phyloP scores from a whole-genome alignment of 2,888 invertebrate species.

The Drosophila nr. medialis region DNA sequence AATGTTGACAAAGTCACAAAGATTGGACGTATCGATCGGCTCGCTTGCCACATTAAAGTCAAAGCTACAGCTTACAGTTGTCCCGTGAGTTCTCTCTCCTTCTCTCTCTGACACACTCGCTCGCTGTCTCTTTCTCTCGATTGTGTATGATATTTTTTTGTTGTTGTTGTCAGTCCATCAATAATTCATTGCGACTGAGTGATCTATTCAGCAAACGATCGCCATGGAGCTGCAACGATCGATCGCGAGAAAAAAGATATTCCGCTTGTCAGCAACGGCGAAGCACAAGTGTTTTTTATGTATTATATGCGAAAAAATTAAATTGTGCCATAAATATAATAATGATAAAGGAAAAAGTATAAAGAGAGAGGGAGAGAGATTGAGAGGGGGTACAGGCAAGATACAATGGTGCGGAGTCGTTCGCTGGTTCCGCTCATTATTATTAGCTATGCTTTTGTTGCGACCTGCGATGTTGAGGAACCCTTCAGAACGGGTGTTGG shows the following conservation, averaged over 20 bases:
- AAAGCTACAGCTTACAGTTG: constrained; percentile 38
- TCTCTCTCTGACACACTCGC: constrained; percentile 1
- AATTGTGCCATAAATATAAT: constrained; percentile 79
- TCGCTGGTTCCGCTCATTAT: constrained; percentile 69
- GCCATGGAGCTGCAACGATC: constrained; percentile 32
- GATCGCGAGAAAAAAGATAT: constrained; percentile 78
- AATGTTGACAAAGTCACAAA: constrained; percentile 75
- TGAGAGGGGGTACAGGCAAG: neutral
- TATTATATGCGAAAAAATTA: constrained; percentile 57
- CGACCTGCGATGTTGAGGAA: constrained; percentile 51
- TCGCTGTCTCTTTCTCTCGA: constrained; percentile 1
- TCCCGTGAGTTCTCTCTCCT: constrained; percentile 3
- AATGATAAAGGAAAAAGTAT: constrained; percentile 57
- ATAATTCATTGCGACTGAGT: constrained; percentile 74
- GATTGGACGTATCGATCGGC: constrained; percentile 49
- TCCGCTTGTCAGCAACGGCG: constrained; percentile 71
- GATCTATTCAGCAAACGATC: constrained; percentile 67
- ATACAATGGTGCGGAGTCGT: constrained; percentile 38
- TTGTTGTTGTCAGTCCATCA: constrained; percentile 58
- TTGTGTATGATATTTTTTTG: constrained; percentile 25
- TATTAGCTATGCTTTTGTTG: constrained; percentile 38
- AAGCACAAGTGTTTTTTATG: constrained; percentile 68
- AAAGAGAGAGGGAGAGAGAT: neutral
- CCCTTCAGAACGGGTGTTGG: constrained; percentile 74
- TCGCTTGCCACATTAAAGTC: constrained; percentile 76